These are phyloP conservation scores for Drosophila anomalata DNA, from an alignment of 2,888 invertebrate genomes.

Conservation along the genomic window DNA sequence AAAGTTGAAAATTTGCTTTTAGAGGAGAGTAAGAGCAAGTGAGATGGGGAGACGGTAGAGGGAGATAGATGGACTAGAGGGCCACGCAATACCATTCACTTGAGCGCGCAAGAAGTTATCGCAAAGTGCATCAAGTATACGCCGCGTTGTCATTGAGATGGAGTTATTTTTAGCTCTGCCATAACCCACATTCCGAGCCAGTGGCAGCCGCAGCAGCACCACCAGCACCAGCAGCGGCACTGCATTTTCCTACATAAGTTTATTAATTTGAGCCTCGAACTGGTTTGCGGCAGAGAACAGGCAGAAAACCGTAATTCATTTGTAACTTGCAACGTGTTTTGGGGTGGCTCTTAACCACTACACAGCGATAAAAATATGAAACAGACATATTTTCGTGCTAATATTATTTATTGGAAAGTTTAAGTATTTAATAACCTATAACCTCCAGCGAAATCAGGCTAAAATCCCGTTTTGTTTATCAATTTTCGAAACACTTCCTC, in stretches of 20 bases:
- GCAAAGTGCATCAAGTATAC: constrained; percentile 65
- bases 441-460: background rate
- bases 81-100: constrained; percentile 20
- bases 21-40: background rate
- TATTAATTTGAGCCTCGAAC: constrained; percentile 70
- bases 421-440: background rate
- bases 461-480: background rate
- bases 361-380: background rate
- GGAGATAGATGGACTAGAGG: background rate
- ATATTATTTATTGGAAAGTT: background rate
- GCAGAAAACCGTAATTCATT: constrained; percentile 61
- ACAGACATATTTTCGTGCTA: background rate
- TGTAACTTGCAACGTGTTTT: constrained; percentile 60
- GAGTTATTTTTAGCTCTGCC: constrained; percentile 62
- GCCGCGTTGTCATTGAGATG: constrained; percentile 71
- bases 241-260: constrained; percentile 58
- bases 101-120: constrained; percentile 36
- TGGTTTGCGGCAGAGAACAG: constrained; percentile 53
- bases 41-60: background rate
- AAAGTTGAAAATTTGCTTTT: constrained; percentile 72
- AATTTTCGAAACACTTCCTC: background rate
- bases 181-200: constrained; percentile 53
- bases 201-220: constrained; percentile 9
- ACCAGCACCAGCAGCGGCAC: constrained; percentile 23
- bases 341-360: constrained; percentile 30